Evolutionary conservation across 2,888 invertebrate species (phyloP).

Genomic region (Lasioglossum vierecki): DNA sequence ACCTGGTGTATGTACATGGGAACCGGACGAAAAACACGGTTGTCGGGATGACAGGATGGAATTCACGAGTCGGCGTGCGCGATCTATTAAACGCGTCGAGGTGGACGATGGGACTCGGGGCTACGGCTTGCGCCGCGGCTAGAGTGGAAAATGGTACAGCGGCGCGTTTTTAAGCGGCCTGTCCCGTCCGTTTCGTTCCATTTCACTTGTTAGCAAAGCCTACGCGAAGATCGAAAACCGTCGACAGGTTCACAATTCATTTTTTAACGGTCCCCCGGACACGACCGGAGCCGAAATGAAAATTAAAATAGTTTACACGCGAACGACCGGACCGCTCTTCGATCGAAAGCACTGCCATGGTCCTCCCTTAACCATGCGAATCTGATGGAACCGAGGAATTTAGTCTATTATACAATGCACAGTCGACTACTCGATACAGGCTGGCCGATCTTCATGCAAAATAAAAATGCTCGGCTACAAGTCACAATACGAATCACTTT

Average conservation of each 20-base stretch:
- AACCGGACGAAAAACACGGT: constrained; percentile 58
- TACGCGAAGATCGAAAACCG: constrained; percentile 8
- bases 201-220: constrained; percentile 24
- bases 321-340: background rate
- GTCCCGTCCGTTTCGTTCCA: constrained; percentile 23
- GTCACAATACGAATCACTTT: too few relatives aligned
- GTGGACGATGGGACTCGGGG: constrained; percentile 35
- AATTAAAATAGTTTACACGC: constrained; percentile 7
- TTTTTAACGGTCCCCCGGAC: constrained; percentile 8
- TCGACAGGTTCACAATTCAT: background rate
- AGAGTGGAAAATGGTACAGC: constrained; percentile 41
- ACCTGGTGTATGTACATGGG: constrained; percentile 42
- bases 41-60: constrained; percentile 69
- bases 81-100: constrained; percentile 74
- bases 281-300: constrained; percentile 4
- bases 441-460: too few relatives aligned
- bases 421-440: too few relatives aligned
- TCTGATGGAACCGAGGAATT: background rate
- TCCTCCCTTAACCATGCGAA: background rate
- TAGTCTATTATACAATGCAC: too few relatives aligned
- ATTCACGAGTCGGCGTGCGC: constrained; percentile 74
- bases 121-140: constrained; percentile 12
- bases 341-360: background rate
- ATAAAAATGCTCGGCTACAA: too few relatives aligned
- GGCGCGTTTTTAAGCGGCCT: constrained; percentile 43